Evolutionary conservation across 2,888 invertebrate species (phyloP).

Genomic region (Lochmaea crataegi): DNA sequence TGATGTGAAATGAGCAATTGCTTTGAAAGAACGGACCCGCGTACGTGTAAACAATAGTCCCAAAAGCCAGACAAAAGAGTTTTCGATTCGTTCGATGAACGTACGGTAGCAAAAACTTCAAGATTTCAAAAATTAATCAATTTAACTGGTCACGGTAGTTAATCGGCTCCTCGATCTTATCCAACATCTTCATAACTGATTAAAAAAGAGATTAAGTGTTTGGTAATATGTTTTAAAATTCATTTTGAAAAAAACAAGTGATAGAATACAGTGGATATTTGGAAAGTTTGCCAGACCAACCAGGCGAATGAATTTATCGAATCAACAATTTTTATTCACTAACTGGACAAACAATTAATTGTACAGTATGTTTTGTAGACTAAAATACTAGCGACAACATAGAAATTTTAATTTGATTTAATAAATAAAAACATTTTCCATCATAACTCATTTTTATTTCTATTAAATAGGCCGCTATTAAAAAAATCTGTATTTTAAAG

Average conservation of each 20-base stretch:
- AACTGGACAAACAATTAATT: no score
- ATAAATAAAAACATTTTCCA: no score
- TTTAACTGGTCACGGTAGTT: conserved; percentile 25
- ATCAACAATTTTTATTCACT: no score
- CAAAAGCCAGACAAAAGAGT: conserved; percentile 27
- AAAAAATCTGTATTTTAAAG: neutral
- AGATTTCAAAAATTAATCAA: conserved; percentile 37
- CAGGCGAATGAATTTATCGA: no score
- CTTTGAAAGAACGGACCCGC: conserved; percentile 22
- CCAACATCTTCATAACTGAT: neutral
- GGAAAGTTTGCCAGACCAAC: no score
- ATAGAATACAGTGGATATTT: neutral
- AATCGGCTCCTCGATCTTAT: neutral
- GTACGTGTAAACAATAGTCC: conserved; percentile 37
- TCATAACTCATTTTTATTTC: no score
- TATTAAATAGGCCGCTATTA: neutral
- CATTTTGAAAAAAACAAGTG: neutral
- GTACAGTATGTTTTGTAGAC: no score
- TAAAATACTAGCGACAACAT: no score
- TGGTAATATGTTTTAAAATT: neutral
- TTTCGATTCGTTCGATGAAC: conserved; percentile 31
- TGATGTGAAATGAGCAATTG: conserved; percentile 46
- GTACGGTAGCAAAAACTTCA: conserved; percentile 36
- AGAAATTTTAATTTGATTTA: no score
- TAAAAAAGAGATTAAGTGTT: neutral